Evolutionary conservation across 2,113 vertebrate genomes (phyloP).

Genomic region (Macrotis lagotis): DNA sequence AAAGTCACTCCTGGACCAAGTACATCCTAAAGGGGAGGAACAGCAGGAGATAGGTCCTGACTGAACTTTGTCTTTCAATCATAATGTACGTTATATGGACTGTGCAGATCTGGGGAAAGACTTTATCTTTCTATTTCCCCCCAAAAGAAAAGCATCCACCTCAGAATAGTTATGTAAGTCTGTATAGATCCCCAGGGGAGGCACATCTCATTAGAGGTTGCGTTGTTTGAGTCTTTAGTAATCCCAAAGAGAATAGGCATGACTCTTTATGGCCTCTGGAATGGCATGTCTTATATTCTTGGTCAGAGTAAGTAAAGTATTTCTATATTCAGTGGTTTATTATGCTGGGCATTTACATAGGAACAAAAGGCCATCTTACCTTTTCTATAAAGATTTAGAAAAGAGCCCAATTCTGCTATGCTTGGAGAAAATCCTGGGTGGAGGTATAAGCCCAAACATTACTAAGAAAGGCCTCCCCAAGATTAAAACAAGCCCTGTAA

Average conservation of each 20-base stretch:
- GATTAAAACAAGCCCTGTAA: neutral
- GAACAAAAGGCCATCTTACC: neutral
- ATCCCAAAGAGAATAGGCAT: neutral
- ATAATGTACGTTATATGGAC: neutral
- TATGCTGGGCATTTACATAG: neutral
- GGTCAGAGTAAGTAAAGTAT: neutral
- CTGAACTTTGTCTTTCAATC: neutral
- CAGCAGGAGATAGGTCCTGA: neutral
- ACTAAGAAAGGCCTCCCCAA: neutral
- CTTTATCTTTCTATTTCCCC: neutral
- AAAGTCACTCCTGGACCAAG: neutral
- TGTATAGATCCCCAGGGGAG: neutral
- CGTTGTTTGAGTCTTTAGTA: neutral
- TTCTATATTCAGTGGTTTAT: neutral
- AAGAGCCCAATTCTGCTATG: neutral
- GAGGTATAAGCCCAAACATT: neutral
- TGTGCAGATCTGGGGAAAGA: neutral
- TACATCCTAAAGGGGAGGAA: neutral
- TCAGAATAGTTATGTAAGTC: neutral
- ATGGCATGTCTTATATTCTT: neutral
- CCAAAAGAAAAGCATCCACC: neutral
- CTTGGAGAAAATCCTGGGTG: neutral
- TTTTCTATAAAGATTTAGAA: neutral
- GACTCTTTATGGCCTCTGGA: neutral
- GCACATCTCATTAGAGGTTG: neutral